Conservation (phyloP, 2,888 invertebrate genomes). For the Oasisia sp. region DNA sequence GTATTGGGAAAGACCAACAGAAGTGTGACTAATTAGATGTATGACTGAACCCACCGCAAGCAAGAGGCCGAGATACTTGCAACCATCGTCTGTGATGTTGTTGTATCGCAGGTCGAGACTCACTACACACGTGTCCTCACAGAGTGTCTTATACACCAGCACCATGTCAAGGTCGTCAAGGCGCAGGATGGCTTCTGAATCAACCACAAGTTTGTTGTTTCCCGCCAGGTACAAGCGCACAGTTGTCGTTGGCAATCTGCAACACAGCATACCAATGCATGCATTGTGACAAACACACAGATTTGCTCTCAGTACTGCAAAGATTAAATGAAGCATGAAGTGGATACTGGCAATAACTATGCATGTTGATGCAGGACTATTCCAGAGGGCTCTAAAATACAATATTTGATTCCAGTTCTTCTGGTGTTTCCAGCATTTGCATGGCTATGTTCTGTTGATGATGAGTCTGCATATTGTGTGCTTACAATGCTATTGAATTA, state of each 20-base stretch:
- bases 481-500: too few species aligned
- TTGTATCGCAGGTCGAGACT: slow-evolving; percentile 63
- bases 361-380: too few species aligned
- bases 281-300: too few species aligned
- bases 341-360: too few species aligned
- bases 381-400: too few species aligned
- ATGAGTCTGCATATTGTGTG: too few species aligned
- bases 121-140: slow-evolving; percentile 53
- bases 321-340: too few species aligned
- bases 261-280: background rate
- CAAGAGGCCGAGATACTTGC: slow-evolving; percentile 53
- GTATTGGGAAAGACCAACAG: background rate
- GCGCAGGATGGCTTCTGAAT: slow-evolving; percentile 39
- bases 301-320: too few species aligned
- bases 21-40: background rate
- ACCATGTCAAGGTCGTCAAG: slow-evolving; percentile 55
- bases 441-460: too few species aligned
- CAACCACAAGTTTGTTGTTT: slow-evolving; percentile 52
- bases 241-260: slow-evolving; percentile 24
- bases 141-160: slow-evolving; percentile 53
- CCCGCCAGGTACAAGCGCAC: slow-evolving; percentile 51
- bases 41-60: slow-evolving; percentile 49
- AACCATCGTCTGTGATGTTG: slow-evolving; percentile 61
- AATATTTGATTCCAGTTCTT: too few species aligned
- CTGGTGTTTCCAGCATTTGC: too few species aligned